phyloP scores from a whole-genome alignment of 2,797 vertebrate genomes.

The Tokudaia tokunoshimensis region DNA sequence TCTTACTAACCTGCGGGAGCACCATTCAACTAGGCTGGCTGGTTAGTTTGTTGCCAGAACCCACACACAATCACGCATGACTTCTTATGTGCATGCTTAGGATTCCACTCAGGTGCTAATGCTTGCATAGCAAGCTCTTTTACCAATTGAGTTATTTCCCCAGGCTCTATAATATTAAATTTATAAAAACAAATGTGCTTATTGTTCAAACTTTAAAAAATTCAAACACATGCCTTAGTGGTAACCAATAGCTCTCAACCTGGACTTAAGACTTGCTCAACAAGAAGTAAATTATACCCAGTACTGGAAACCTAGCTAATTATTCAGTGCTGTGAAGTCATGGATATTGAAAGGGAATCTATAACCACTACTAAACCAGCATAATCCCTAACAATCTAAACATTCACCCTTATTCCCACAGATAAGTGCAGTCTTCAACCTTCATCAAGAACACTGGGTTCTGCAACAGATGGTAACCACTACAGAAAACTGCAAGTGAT shows the following conservation, averaged over 20 bases:
- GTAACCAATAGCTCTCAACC: background rate
- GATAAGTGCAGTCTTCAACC: background rate
- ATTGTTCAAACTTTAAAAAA: background rate
- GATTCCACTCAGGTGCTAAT: background rate
- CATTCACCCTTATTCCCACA: background rate
- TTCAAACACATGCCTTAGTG: background rate
- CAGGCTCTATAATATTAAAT: background rate
- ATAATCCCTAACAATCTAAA: background rate
- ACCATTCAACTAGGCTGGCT: background rate
- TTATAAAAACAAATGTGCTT: background rate
- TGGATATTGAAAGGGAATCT: background rate
- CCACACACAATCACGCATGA: background rate
- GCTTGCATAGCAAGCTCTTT: background rate
- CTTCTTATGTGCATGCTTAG: background rate
- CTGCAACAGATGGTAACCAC: background rate
- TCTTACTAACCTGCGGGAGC: background rate
- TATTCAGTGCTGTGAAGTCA: background rate
- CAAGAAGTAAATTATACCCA: background rate
- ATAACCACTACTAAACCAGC: background rate
- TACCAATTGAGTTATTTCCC: background rate
- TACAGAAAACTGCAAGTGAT: background rate
- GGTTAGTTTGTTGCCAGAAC: background rate
- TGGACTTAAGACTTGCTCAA: background rate
- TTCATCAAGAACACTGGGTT: background rate
- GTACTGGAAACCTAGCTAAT: background rate